These are phyloP conservation scores for Drosophila dunni DNA, from an alignment of 1,140 invertebrate species.

Conservation along the genomic window DNA sequence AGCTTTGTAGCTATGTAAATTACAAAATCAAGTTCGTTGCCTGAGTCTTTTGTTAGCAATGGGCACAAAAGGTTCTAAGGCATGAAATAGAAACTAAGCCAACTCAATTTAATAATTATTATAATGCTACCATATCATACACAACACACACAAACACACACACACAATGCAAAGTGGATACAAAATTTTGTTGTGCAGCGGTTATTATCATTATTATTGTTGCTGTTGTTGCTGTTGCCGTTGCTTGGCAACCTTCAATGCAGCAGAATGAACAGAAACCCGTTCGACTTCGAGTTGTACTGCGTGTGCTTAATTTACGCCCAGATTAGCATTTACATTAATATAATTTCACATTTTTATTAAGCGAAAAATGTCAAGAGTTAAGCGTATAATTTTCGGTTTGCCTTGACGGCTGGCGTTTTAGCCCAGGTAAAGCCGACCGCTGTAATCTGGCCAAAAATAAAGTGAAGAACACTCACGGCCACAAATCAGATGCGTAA, in stretches of 20 bases:
- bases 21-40: constrained; percentile 82
- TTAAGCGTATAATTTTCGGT: constrained; percentile 21
- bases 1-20: constrained; percentile 67
- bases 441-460: constrained; percentile 33
- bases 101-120: constrained; percentile 46
- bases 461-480: constrained; percentile 3
- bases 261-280: constrained; percentile 35
- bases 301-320: constrained; percentile 79
- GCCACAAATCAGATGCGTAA: constrained; percentile 31
- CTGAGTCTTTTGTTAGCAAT: constrained; percentile 68
- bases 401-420: constrained; percentile 39
- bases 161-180: constrained; percentile 40
- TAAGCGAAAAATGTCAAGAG: constrained; percentile 53
- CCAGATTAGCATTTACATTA: constrained; percentile 73
- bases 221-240: constrained; percentile 1
- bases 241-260: constrained; percentile 56
- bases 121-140: constrained; percentile 38
- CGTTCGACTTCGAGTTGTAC: constrained; percentile 51
- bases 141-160: background rate
- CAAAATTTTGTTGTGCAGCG: constrained; percentile 32
- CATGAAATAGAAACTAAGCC: constrained; percentile 69
- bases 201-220: constrained; percentile 14
- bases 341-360: constrained; percentile 79
- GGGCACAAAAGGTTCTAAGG: constrained; percentile 75
- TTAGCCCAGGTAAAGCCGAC: constrained; percentile 17